A percentile compares a stretch with the other conserved stretches of the same genome.
Conservation (phyloP, 2,797 vertebrate genomes). For the Petrocephalus sullivani region DNA sequence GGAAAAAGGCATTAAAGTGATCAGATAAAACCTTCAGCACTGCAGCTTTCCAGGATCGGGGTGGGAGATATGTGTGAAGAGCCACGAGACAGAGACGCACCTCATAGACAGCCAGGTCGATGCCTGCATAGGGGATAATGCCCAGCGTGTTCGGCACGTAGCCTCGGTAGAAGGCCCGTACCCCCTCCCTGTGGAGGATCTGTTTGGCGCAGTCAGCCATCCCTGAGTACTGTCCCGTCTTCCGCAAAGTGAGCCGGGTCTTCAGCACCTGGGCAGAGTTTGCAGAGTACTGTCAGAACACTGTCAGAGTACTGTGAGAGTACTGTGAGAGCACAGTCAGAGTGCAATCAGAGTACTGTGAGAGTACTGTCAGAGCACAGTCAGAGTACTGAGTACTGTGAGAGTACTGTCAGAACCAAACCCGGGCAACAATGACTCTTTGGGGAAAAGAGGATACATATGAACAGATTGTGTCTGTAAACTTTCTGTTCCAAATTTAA, state of each 20-base stretch:
- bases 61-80: neutral
- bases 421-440: neutral
- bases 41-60: neutral
- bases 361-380: neutral
- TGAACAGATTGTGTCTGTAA: neutral
- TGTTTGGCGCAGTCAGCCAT: conserved; percentile 81
- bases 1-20: neutral
- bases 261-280: conserved; percentile 73
- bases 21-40: neutral
- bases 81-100: conserved; percentile 46
- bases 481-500: neutral
- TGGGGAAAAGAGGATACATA: neutral
- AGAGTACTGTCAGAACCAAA: neutral
- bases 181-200: conserved; percentile 76
- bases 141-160: conserved; percentile 88
- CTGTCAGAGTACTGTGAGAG: neutral
- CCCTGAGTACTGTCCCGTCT: conserved; percentile 82
- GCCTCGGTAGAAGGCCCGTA: conserved; percentile 81
- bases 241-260: conserved; percentile 81
- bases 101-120: conserved; percentile 89
- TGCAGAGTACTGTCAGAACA: neutral
- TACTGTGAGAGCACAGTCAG: neutral
- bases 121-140: conserved; percentile 90
- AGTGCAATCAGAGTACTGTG: neutral
- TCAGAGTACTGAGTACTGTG: neutral